These are phyloP conservation scores for Mormyrus proboscirostris DNA, from an alignment of 2,797 vertebrate genomes.

Conservation along the genomic window DNA sequence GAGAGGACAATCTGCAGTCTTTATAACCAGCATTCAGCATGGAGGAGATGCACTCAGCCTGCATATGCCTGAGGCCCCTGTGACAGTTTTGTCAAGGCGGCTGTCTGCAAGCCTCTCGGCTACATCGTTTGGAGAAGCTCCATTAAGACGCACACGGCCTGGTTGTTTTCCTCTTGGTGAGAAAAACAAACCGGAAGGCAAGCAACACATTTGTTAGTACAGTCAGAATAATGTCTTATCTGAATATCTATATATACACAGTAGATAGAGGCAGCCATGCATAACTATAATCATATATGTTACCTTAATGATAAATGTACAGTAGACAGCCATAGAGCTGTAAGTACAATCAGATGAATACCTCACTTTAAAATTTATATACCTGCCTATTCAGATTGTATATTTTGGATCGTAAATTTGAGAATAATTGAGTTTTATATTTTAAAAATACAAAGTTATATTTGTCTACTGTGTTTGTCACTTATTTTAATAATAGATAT, in stretches of 20 bases:
- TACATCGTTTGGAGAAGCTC: neutral
- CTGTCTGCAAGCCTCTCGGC: neutral
- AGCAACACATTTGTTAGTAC: neutral
- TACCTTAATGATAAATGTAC: neutral
- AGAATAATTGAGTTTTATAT: constrained; percentile 17
- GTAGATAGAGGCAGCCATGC: neutral
- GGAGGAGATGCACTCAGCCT: neutral
- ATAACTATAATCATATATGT: neutral
- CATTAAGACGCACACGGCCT: neutral
- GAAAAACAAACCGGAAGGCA: neutral
- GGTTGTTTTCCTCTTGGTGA: neutral
- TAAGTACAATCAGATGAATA: neutral
- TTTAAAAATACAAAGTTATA: neutral
- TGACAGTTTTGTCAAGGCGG: neutral
- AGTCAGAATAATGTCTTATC: neutral
- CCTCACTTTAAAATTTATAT: neutral
- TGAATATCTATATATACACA: neutral
- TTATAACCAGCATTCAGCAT: neutral
- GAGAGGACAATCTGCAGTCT: neutral
- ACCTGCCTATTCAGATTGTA: constrained; percentile 8
- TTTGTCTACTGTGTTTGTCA: neutral
- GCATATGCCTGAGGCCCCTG: neutral
- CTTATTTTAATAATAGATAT: neutral
- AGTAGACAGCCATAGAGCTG: neutral
- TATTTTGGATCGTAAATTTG: constrained; percentile 13